Base-by-base conservation (phyloP, 2,888 invertebrate species). In the Salpingus planirostris region DNA sequence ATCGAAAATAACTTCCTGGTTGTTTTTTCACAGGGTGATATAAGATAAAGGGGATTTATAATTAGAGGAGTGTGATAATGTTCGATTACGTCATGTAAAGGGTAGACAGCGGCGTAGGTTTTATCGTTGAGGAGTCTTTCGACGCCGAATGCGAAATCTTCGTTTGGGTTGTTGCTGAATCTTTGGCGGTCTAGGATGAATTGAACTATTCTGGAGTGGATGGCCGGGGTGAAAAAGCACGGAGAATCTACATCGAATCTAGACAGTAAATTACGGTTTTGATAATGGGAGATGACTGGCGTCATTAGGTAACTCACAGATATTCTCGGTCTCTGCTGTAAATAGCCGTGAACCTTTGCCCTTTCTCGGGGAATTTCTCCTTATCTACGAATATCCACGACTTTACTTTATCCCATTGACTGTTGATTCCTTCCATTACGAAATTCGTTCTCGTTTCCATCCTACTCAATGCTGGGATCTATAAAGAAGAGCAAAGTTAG, bases 271-370 rank as follows among this genome's bases (percentile, higher is more conserved):
- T n/a, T n/a, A n/a, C n/a, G n/a, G n/a, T n/a, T n/a, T n/a, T n/a
- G n/a, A n/a, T n/a, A n/a, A n/a, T n/a, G n/a, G n/a, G n/a, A n/a
- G n/a, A n/a, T n/a, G n/a, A n/a, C n/a, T n/a, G n/a, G n/a, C n/a
- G n/a, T n/a, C n/a, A n/a, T n/a, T n/a, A n/a, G n/a, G n/a, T n/a
- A 18, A 8, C 18, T 80, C 66, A 89, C 83, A 95, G 71, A 65
- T 92, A 93, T 65, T 91, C 88, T 62, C 88, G 89, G 57, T 92
- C 91, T 47, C 88, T 76, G 43, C 85, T 84, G 64, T 89, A 95
- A 34, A 89, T 82, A 21, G 90, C 88, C 13, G 90, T 89, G 52
- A 90, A 86, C 31, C 82, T 73, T 49, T 87, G 83, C 49, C 87
- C 83, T 51, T 80, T 75, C 40, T 78, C 76, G 0, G 90, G 90